phyloP scores from a whole-genome alignment of 2,113 vertebrate genomes.

The mouse (Mus musculus) region GRCm39 chr1:193784001-193784500 shows the following conservation, averaged over 20 bases:
- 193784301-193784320: background rate
- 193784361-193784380: background rate
- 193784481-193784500: background rate
- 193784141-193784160: background rate
- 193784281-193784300: conserved; percentile 9
- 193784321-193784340: background rate
- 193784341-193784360: conserved; percentile 4
- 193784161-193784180: background rate
- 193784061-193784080: conserved; percentile 21
- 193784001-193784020: conserved; percentile 74
- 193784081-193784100: conserved; percentile 10
- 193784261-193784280: background rate
- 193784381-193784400: conserved; percentile 27
- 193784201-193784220: background rate
- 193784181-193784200: background rate
- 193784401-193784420: background rate
- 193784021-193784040: conserved; percentile 46
- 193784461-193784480: background rate
- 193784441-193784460: background rate
- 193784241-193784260: background rate
- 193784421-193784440: background rate
- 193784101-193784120: conserved; percentile 12
- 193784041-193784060: conserved; percentile 38
- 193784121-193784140: background rate
- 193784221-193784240: background rate